Base-by-base conservation (phyloP, 1,140 invertebrate genomes). In the Phthorimaea operculella region DNA sequence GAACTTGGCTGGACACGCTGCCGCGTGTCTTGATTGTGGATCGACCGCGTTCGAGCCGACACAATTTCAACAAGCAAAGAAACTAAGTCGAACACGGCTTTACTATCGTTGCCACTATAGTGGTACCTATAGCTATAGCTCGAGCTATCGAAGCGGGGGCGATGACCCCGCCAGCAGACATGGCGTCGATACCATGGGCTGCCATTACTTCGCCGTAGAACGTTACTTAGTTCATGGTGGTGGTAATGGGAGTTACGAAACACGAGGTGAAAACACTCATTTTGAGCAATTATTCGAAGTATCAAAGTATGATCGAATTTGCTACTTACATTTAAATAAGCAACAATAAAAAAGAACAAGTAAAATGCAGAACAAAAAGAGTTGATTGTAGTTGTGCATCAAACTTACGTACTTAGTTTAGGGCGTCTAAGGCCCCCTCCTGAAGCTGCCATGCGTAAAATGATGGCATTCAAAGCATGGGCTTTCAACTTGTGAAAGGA, bases 111-210 rank as follows among this genome's bases (percentile, higher is more conserved):
- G n/a, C n/a, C n/a, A n/a, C 21, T 28, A 28, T 28, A 28, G 21
- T 28, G 6, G n/a, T n/a, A n/a, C n/a, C 21, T 28, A 28, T 28
- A 28, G 68, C 70, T 66, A 70, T 63, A 74, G 68, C 66, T 59
- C 21, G 6, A 63, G 57, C 63, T 72, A 66, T 67, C 59, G 63
- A 66, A 64, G 17, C 51, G 62, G 58, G 77, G 63, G 60, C 72
- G 55, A 62, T 64, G 70, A 73, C 72, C 73, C 59, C 63, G 58
- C 34, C 62, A 58, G 62, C 59, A 80, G 74, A 78, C 75, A 72
- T 73, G 72, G 74, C 74, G 76, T 69, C 65, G 33, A 51, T 45
- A 52, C 55, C 74, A 77, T 76, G 57, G 62, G 55, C 56, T 55
- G 56, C 55, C 59, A 66, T 68, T 66, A 39, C 36, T 12, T n/a